Base-by-base conservation (phyloP, 2,888 invertebrate species). In the Torymus auratus region DNA sequence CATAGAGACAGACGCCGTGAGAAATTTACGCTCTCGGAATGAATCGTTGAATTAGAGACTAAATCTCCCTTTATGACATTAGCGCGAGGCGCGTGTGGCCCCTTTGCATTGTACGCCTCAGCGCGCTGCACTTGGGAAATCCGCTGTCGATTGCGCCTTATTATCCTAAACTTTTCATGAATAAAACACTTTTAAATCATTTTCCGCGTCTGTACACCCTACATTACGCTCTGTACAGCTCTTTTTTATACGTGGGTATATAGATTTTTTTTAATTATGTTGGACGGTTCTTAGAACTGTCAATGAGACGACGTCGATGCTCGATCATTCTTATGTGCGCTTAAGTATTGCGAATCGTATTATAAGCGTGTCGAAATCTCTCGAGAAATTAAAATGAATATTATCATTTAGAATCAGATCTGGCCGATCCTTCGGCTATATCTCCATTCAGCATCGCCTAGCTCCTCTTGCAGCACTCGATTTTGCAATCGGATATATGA, bases 401-500 rank as follows among this genome's bases (percentile, higher is more conserved):
- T 64, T 77, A 73, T 81, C 77, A 52, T 69, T 68, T 41, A 7
- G 28, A 69, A 76, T 80, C 80, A 28, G 62, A 81, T 77, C 72
- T 62, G 72, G 62, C 23, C 53, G 50, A 71, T 72, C 64, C 62
- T 12, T 15, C 13, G 62, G 13, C n/a, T 58, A 76, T 77, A 28
- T 28, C 77, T 69, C 23, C 28, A 50, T 52, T 64, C 28, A 41
- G 55, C 55, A 74, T 81, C 81, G 73, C n/a, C 20, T n/a, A n/a
- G n/a, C n/a, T 20, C 20, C 14, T 14, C 50, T 80, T 80, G 76
- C 72, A 53, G 60, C 68, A 73, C 15, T 7, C 0, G 15, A 23
- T 81, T 73, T 77, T 60, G 81, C 72, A 81, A 81, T 64, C 50
- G 64, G 58, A 64, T 80, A 65, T 80, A 75, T 70, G 74, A 65